Evolutionary conservation across 2,113 vertebrate genomes (phyloP).

Genomic region (Pontoporia blainvillei): DNA sequence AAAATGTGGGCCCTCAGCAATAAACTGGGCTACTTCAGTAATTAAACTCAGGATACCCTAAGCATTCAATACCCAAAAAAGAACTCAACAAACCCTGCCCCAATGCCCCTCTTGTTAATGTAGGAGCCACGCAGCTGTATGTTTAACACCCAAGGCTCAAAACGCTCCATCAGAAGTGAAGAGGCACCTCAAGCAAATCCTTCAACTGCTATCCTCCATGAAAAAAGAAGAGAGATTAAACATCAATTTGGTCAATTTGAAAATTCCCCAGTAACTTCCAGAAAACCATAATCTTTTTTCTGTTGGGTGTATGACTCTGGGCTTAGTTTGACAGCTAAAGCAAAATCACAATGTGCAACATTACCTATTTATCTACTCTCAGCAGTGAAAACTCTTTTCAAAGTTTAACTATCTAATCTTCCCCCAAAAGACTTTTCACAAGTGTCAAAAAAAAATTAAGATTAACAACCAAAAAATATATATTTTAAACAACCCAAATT

Average conservation of each 20-base stretch:
- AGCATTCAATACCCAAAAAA: neutral
- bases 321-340: neutral
- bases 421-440: slow-evolving; percentile 32
- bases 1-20: neutral
- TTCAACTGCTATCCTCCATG: neutral
- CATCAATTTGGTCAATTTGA: neutral
- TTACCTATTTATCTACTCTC: neutral
- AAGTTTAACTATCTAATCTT: slow-evolving; percentile 9
- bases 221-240: neutral
- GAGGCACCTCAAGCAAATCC: neutral
- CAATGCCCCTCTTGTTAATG: neutral
- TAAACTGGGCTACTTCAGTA: neutral
- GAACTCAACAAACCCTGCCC: neutral
- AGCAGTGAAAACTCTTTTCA: slow-evolving; percentile 13
- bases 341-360: slow-evolving; percentile 6
- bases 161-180: neutral
- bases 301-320: neutral
- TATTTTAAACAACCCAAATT: slow-evolving; percentile 69
- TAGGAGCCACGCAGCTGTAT: neutral
- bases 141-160: neutral
- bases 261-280: neutral
- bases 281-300: neutral
- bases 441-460: slow-evolving; percentile 53
- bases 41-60: neutral
- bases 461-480: slow-evolving; percentile 66